Percentiles rank a stretch among this genome's conserved stretches.
Evolutionary conservation across 2,888 invertebrate genomes (phyloP).

Genomic region (Eudemis profundana): DNA sequence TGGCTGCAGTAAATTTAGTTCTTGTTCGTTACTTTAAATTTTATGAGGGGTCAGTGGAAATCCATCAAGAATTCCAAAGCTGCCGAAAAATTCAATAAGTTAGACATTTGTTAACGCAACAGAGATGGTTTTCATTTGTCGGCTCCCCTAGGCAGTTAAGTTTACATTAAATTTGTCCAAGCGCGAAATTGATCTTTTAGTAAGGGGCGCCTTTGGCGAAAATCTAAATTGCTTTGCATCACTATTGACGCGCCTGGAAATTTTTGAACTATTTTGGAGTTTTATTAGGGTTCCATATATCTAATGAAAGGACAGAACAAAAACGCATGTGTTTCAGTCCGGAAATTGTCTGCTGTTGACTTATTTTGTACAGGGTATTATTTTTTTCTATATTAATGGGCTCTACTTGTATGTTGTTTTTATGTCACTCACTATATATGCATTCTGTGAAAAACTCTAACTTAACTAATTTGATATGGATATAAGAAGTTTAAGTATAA

Average conservation of each 20-base stretch:
- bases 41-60: background rate
- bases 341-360: no score
- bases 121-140: slow-evolving; percentile 75
- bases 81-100: slow-evolving; percentile 74
- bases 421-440: no score
- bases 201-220: slow-evolving; percentile 75
- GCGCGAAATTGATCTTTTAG: slow-evolving; percentile 85
- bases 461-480: no score
- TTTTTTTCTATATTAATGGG: no score
- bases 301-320: no score
- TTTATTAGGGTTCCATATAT: background rate
- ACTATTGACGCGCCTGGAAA: slow-evolving; percentile 69
- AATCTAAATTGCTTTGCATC: slow-evolving; percentile 77
- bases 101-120: slow-evolving; percentile 75
- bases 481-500: no score
- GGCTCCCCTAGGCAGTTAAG: slow-evolving; percentile 78
- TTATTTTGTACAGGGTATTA: no score
- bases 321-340: no score
- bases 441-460: no score
- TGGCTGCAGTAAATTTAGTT: no score
- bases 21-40: no score
- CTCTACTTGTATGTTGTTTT: no score
- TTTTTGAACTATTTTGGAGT: slow-evolving; percentile 13
- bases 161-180: slow-evolving; percentile 83
- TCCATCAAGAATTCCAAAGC: slow-evolving; percentile 22